Evolutionary conservation across 2,888 invertebrate genomes (phyloP).

Genomic region (Ypsolopha scabrella): DNA sequence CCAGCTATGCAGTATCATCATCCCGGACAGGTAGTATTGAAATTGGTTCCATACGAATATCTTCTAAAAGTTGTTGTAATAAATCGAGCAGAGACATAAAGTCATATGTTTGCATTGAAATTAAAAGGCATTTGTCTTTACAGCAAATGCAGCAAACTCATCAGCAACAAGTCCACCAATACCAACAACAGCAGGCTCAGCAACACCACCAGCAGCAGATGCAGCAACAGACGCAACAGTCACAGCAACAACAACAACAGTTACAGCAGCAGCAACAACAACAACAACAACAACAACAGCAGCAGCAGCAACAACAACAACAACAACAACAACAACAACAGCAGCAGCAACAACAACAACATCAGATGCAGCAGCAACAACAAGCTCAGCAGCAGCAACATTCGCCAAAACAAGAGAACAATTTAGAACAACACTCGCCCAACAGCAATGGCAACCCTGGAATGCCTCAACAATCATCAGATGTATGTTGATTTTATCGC

Average conservation of each 20-base stretch:
- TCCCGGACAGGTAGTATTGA: slow-evolving; percentile 45
- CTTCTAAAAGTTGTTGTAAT: slow-evolving; percentile 8
- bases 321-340: slow-evolving; percentile 45
- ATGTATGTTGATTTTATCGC: slow-evolving; percentile 29
- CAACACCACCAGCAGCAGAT: slow-evolving; percentile 41
- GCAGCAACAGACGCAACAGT: slow-evolving; percentile 40
- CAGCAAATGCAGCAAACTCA: slow-evolving; percentile 38
- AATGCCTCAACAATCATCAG: slow-evolving; percentile 49
- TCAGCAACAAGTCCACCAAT: slow-evolving; percentile 33
- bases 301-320: slow-evolving; percentile 49
- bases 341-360: slow-evolving; percentile 17
- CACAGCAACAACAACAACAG: slow-evolving; percentile 31
- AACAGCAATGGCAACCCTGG: slow-evolving; percentile 51
- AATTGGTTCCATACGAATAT: background rate
- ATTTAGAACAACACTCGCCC: slow-evolving; percentile 60
- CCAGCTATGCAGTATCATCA: slow-evolving; percentile 60
- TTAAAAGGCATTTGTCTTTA: background rate
- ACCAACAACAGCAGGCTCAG: slow-evolving; percentile 27
- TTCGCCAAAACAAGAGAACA: slow-evolving; percentile 45
- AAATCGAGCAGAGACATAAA: too few relatives aligned
- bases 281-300: slow-evolving; percentile 35
- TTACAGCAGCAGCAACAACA: slow-evolving; percentile 36
- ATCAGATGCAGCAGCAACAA: too few relatives aligned
- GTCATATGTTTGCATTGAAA: too few relatives aligned
- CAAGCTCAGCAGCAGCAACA: slow-evolving; percentile 32